These are phyloP conservation scores for Nothoprocta pentlandii DNA, from an alignment of 2,113 vertebrate species.

Conservation along the genomic window DNA sequence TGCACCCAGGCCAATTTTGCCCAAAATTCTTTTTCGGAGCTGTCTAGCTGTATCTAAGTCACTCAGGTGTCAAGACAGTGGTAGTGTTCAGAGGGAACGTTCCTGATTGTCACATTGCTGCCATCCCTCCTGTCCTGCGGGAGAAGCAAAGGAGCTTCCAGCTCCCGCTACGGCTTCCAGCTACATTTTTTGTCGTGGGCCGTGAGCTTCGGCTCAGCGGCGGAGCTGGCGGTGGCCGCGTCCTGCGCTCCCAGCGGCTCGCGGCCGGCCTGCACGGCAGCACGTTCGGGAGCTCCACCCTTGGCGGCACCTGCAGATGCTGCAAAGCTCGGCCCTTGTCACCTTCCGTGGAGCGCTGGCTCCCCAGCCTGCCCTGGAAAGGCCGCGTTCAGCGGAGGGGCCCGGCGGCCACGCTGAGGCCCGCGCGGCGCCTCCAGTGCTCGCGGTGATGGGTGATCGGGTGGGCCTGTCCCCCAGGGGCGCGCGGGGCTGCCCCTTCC, in stretches of 20 bases:
- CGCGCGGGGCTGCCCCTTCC: not conserved
- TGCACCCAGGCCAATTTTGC: not conserved
- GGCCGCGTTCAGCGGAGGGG: not conserved
- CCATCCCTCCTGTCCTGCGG: not conserved
- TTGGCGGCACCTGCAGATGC: not conserved
- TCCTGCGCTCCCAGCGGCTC: slow-evolving; percentile 27
- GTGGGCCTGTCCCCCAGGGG: not conserved
- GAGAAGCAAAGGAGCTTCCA: not conserved
- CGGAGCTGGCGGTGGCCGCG: not conserved
- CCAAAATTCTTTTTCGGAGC: not conserved
- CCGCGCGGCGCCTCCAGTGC: not conserved
- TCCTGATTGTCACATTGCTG: not conserved
- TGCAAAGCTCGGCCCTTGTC: accelerated
- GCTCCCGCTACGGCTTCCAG: not conserved
- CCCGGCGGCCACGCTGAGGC: too few species aligned
- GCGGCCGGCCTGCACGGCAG: not conserved
- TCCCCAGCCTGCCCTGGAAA: not conserved
- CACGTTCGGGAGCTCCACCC: not conserved
- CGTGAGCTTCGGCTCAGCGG: not conserved
- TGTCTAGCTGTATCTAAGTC: not conserved
- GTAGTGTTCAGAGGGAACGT: not conserved
- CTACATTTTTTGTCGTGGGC: not conserved
- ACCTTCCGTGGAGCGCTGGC: not conserved
- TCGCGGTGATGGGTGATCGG: not conserved
- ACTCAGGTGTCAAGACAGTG: not conserved